Evolutionary conservation across 2,797 vertebrate genomes (phyloP), one percentile per base, ranked within the genome.

Genomic region (Syngnathus acus): DNA sequence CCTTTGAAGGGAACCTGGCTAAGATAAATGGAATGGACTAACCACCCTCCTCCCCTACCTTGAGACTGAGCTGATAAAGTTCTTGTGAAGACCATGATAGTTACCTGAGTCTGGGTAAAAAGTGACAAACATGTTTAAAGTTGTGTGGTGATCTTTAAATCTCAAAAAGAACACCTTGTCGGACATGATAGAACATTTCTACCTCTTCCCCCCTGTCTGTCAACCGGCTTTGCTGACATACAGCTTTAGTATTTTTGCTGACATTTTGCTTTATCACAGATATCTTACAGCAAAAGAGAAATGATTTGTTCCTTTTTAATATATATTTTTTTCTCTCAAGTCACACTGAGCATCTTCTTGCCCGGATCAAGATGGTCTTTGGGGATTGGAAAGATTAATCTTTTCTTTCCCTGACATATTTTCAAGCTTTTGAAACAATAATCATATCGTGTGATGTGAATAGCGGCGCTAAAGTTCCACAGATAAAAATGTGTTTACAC

Each of bases 91-190:
- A 93, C 91, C 94, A 89, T 94, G 94, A 97, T 97, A 95, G 94
- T 96, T 94, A 90, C 92, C 80, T 59, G 80, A 94, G 94, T 95
- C 94, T 92, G 90, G 93, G 93, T 90, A 92, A 92, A 88, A 94
- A 95, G 94, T 97, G 95, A 98, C 95, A 96, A 94, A 94, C 95
- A 94, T 89, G 95, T 96, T 98, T 95, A 94, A 97, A 98, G 95
- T 95, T 95, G 93, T 88, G 93, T 93, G 95, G 92, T 98, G 95
- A 98, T 98, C 95, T 98, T 95, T 96, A 97, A 98, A 99, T 99
- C 97, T 99, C 94, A 97, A 97, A 97, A 97, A 95, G 95, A 98
- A 98, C 96, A 98, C 95, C 95, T 98, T 97, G 95, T 98, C 88
- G 93, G 95, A 98, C 95, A 98, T 93, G 95, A 97, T 96, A 96